Conservation (phyloP, 2,888 invertebrate genomes). For the Plagodis pulveraria region DNA sequence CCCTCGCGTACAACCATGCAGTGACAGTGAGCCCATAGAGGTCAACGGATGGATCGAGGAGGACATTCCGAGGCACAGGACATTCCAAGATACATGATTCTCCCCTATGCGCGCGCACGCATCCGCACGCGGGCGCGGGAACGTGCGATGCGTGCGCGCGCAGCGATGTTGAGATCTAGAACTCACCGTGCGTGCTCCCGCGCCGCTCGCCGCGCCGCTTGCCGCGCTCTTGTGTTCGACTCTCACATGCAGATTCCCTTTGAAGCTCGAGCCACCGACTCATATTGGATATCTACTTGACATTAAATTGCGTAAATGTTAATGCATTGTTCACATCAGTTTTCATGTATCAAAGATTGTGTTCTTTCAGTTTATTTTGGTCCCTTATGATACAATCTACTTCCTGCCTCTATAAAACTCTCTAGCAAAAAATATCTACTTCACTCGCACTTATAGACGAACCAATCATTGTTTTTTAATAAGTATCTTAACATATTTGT, state of each 20-base stretch:
- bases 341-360: too few relatives aligned
- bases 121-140: constrained; percentile 41
- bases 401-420: too few relatives aligned
- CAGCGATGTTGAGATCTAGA: constrained; percentile 86
- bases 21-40: constrained; percentile 74
- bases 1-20: constrained; percentile 77
- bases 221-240: constrained; percentile 41
- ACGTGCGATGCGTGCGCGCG: constrained; percentile 68
- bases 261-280: constrained; percentile 41
- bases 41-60: constrained; percentile 80
- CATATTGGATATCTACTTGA: constrained; percentile 68
- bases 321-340: too few relatives aligned
- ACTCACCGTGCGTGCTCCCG: constrained; percentile 73
- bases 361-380: too few relatives aligned
- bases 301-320: constrained; percentile 44
- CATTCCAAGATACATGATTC: constrained; percentile 86
- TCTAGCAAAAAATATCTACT: too few relatives aligned
- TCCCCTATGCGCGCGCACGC: constrained; percentile 81
- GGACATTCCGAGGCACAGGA: constrained; percentile 86
- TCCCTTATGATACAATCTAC: too few relatives aligned
- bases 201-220: constrained; percentile 37
- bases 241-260: constrained; percentile 30
- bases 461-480: too few relatives aligned
- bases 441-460: too few relatives aligned
- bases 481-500: too few relatives aligned